phyloP scores from a whole-genome alignment of 2,888 invertebrate species.

The Erynnis tages region DNA sequence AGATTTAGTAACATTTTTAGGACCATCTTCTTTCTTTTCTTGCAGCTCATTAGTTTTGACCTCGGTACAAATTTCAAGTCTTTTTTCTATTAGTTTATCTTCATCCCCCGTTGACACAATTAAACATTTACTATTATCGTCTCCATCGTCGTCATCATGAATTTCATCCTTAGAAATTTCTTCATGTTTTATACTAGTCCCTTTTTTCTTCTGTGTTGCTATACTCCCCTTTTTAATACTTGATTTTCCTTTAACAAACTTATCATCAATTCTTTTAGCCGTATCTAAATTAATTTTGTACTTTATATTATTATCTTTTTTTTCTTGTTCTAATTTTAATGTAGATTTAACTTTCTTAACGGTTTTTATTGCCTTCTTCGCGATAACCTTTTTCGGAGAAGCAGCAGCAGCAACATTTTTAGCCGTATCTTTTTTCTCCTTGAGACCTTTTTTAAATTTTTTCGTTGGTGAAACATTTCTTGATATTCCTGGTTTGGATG shows the following conservation, averaged over 20 bases:
- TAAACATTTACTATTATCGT: conserved; percentile 34
- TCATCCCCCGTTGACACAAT: conserved; percentile 31
- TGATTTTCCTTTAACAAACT: conserved; percentile 48
- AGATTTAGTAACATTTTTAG: conserved; percentile 32
- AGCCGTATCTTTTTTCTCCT: conserved; percentile 64
- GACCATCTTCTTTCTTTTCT: conserved; percentile 30
- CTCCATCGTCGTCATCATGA: conserved; percentile 34
- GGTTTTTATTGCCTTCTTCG: conserved; percentile 50
- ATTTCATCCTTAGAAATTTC: conserved; percentile 36
- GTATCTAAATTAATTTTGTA: conserved; percentile 69
- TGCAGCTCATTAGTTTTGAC: conserved; percentile 24
- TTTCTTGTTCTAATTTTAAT: conserved; percentile 44
- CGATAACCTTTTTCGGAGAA: conserved; percentile 44
- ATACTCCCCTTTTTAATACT: conserved; percentile 53
- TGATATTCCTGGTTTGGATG: conserved; percentile 47
- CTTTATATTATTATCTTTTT: conserved; percentile 55
- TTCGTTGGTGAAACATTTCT: conserved; percentile 58
- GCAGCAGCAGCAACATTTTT: conserved; percentile 43
- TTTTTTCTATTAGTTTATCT: conserved; percentile 24
- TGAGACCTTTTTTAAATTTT: conserved; percentile 60
- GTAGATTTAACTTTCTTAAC: conserved; percentile 45
- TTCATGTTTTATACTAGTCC: conserved; percentile 11
- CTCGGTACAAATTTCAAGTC: conserved; percentile 11
- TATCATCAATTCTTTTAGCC: conserved; percentile 50
- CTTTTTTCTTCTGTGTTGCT: conserved; percentile 53